phyloP scores from a whole-genome alignment of 2,888 invertebrate species.

The Drymonia ruficornis region DNA sequence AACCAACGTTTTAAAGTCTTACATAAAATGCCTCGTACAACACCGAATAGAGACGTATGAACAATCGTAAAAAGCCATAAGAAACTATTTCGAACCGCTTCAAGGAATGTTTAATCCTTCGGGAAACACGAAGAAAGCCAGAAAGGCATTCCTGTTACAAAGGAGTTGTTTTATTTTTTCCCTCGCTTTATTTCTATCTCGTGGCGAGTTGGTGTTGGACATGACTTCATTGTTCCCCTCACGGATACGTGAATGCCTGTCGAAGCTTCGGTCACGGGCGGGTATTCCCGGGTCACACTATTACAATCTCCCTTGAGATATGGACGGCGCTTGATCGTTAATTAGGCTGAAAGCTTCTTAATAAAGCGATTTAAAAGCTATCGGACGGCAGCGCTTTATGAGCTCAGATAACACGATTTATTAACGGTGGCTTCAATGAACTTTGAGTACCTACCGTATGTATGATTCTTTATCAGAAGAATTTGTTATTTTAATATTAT shows the following conservation, averaged over 20 bases:
- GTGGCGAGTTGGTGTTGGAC: constrained; percentile 51
- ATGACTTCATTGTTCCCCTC: constrained; percentile 62
- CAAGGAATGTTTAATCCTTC: constrained; percentile 61
- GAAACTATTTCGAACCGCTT: constrained; percentile 47
- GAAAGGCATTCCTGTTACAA: constrained; percentile 59
- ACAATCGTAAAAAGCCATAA: constrained; percentile 24
- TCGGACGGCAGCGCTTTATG: constrained; percentile 59
- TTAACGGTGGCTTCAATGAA: constrained; percentile 34
- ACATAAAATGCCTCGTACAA: background rate
- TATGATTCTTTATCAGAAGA: constrained; percentile 23
- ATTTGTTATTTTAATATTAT: constrained; percentile 21
- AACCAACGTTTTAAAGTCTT: constrained; percentile 16
- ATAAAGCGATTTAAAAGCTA: constrained; percentile 67
- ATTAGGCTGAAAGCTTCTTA: constrained; percentile 66
- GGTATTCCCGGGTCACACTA: constrained; percentile 60
- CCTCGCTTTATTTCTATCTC: constrained; percentile 58
- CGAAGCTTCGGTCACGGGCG: constrained; percentile 35
- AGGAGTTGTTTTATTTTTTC: constrained; percentile 61
- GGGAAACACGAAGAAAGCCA: constrained; percentile 54
- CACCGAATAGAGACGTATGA: constrained; percentile 14
- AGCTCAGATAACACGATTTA: constrained; percentile 63
- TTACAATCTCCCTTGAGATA: constrained; percentile 52
- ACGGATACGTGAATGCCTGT: constrained; percentile 45
- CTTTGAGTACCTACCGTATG: constrained; percentile 28
- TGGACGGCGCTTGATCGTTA: constrained; percentile 59